Conservation (phyloP, 2,113 vertebrate species). For the Taxidea taxus region DNA sequence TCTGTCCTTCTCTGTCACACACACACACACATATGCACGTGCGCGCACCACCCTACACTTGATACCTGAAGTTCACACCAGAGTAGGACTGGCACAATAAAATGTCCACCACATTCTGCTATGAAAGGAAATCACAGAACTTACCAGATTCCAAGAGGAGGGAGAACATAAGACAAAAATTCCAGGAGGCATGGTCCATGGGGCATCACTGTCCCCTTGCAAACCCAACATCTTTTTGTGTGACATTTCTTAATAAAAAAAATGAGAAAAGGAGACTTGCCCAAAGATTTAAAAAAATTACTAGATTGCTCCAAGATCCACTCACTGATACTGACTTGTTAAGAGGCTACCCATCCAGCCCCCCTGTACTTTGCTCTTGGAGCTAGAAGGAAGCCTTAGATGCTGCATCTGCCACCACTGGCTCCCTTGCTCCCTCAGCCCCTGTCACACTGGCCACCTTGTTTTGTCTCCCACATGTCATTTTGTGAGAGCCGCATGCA, state of each 20-base stretch:
- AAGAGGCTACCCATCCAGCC: too few species aligned
- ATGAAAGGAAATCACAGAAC: not conserved
- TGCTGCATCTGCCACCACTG: too few species aligned
- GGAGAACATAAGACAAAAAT: not conserved
- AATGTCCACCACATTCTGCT: not conserved
- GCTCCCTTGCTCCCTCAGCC: not conserved
- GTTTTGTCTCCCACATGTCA: not conserved
- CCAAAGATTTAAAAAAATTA: not conserved
- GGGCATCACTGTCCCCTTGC: not conserved
- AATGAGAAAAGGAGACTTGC: constrained; percentile 1
- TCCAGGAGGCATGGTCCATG: not conserved
- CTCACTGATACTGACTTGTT: not conserved
- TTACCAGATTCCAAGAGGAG: not conserved
- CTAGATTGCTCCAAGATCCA: not conserved
- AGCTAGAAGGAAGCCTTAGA: not conserved
- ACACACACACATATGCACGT: not conserved
- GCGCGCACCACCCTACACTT: not conserved
- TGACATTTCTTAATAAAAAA: not conserved
- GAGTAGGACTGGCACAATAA: not conserved
- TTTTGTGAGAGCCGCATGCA: not conserved
- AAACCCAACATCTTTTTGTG: not conserved
- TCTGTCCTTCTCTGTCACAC: not conserved
- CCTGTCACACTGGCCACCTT: too few species aligned
- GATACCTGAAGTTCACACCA: not conserved
- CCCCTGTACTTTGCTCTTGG: not conserved